Evolutionary conservation across 2,113 vertebrate genomes (phyloP).

Genomic region (Sinocyclocheilus rhinocerous): DNA sequence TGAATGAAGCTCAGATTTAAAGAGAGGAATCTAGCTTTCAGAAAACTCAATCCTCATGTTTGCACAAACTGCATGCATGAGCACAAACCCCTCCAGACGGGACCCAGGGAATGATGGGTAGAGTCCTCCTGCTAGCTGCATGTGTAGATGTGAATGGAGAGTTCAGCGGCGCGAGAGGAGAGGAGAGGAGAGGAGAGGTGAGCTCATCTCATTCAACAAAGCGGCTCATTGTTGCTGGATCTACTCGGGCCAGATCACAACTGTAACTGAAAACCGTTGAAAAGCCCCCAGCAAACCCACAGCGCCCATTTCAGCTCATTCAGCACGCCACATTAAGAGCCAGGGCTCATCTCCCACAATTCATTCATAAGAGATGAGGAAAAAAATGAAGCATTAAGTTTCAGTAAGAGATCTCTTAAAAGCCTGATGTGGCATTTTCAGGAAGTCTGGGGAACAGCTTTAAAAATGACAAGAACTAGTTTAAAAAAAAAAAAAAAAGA

Average conservation of each 20-base stretch:
- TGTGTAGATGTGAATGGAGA: slow-evolving; percentile 1
- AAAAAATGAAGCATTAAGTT: background rate
- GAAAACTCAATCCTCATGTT: no score
- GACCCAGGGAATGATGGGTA: background rate
- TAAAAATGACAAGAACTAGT: background rate
- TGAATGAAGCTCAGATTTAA: background rate
- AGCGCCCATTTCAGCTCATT: slow-evolving; percentile 31
- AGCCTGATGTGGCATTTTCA: background rate
- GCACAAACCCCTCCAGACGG: background rate
- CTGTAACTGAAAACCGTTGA: slow-evolving; percentile 54
- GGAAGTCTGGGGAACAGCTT: background rate
- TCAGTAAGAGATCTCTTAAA: background rate
- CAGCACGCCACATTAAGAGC: slow-evolving; percentile 2
- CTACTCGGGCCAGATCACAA: slow-evolving; percentile 35
- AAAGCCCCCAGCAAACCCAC: slow-evolving; percentile 36
- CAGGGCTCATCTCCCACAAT: background rate
- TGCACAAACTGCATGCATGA: no score
- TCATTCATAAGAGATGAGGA: slow-evolving; percentile 15
- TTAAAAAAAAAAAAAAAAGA: background rate
- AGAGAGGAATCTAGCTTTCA: background rate
- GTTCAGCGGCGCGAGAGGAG: background rate
- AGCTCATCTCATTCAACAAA: slow-evolving; percentile 52
- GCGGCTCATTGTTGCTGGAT: slow-evolving; percentile 48
- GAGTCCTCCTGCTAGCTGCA: background rate
- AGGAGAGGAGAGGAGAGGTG: slow-evolving; percentile 1